Base-by-base conservation (phyloP, 2,797 vertebrate species). In the Bufotes viridis region DNA sequence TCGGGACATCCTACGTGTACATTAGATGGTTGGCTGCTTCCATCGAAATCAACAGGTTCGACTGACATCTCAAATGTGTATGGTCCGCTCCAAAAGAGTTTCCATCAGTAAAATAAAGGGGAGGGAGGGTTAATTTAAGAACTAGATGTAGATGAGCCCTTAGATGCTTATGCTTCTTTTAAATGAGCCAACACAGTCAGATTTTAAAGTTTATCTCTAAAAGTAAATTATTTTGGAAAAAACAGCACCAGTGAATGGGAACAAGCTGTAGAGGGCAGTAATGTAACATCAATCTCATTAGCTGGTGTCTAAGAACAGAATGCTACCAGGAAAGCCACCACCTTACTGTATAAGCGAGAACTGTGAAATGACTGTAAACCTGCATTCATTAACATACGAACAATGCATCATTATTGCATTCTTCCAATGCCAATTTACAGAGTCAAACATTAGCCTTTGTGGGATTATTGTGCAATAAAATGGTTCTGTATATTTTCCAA, bases 181-280 rank as follows among this genome's bases (percentile, higher is more conserved):
- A 20, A 18, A 49, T 22, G 17, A 20, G n/a, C 24, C 14, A 26
- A 26, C 65, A 22, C 69, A 18, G 60, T 61, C 55, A 61, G 57
- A 60, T 42, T 61, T 60, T 7, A 60, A 61, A 1, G 12, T 14
- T 17, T 34, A n/a, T n/a, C n/a, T n/a, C n/a, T n/a, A n/a, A n/a
- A n/a, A n/a, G n/a, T n/a, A 74, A 53, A 3, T 20, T 18, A 3
- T 69, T 42, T 69, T 51, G 22, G 11, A 42, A 63, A 3, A 63
- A 74, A 60, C n/a, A 63, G 13, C 51, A 84, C 63, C 5, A 81
- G 67, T 83, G 78, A 82, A 90, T 87, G 11, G 0, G 29, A 34
- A 24, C 74, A 90, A 87, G 93, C 94, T 94, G 93, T 92, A 96
- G 95, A 95, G 94, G 95, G 95, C 95, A 94, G 93, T 92, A 91